Percentiles rank a stretch among this genome's conserved stretches.
These are phyloP conservation scores for Orthosia gracilis DNA, from an alignment of 2,888 invertebrate species.

Conservation along the genomic window DNA sequence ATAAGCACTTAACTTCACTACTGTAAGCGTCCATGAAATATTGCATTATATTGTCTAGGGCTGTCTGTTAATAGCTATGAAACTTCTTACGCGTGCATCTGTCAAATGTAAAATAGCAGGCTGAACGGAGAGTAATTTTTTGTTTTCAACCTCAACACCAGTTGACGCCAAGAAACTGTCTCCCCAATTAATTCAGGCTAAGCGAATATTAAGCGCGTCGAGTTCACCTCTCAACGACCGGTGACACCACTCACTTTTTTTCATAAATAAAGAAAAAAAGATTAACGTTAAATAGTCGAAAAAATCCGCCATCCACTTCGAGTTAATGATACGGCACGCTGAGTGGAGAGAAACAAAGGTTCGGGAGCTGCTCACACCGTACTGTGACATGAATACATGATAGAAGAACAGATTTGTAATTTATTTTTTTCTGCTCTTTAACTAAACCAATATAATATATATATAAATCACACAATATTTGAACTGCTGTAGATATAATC, in stretches of 20 bases:
- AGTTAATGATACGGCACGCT: conserved; percentile 91
- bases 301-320: conserved; percentile 88
- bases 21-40: too few relatives aligned
- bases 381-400: conserved; percentile 60
- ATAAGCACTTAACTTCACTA: too few relatives aligned
- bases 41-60: too few relatives aligned
- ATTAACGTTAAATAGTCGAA: conserved; percentile 89
- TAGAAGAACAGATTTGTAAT: conserved; percentile 7
- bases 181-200: conserved; percentile 80
- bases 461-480: too few relatives aligned
- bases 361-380: conserved; percentile 80
- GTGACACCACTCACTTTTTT: conserved; percentile 86
- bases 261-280: conserved; percentile 87
- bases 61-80: too few relatives aligned
- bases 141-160: conserved; percentile 11
- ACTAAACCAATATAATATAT: too few relatives aligned
- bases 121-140: too few relatives aligned
- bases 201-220: conserved; percentile 78
- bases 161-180: conserved; percentile 30
- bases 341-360: conserved; percentile 90
- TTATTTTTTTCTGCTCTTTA: too few relatives aligned
- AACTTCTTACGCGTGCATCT: too few relatives aligned
- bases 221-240: conserved; percentile 80
- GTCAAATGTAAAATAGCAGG: too few relatives aligned
- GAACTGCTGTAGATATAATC: too few relatives aligned